phyloP scores from a whole-genome alignment of 2,113 vertebrate genomes.

The Rhinolophus ferrumequinum region DNA sequence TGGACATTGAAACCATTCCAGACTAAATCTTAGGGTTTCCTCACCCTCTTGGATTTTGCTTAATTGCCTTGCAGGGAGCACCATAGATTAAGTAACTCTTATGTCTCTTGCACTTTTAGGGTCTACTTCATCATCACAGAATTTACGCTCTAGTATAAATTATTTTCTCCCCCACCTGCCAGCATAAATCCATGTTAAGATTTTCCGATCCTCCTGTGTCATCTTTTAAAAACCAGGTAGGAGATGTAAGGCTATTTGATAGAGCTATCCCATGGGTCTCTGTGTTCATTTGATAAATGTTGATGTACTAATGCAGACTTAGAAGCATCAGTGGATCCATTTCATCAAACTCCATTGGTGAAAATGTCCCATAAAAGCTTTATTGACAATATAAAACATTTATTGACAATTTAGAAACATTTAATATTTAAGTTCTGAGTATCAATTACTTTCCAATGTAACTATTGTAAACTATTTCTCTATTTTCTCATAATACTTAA shows the following conservation, averaged over 20 bases:
- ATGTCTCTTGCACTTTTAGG: neutral
- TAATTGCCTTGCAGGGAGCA: neutral
- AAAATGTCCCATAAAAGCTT: neutral
- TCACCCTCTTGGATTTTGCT: neutral
- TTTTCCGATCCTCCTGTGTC: neutral
- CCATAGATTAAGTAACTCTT: neutral
- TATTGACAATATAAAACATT: neutral
- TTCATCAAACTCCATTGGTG: neutral
- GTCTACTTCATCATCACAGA: neutral
- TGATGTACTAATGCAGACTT: neutral
- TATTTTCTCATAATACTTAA: neutral
- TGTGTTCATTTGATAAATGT: neutral
- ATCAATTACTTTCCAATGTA: neutral
- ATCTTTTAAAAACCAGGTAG: neutral
- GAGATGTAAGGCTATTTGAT: neutral
- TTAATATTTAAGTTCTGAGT: neutral
- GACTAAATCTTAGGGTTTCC: neutral
- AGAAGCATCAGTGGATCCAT: neutral
- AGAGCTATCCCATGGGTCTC: neutral
- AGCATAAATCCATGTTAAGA: neutral
- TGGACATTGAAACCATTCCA: slow-evolving; percentile 6
- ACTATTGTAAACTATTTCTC: neutral
- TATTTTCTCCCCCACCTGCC: neutral
- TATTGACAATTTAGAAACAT: neutral
- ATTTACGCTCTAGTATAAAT: neutral